These are phyloP conservation scores for Julus scandinavius DNA, from an alignment of 2,888 invertebrate species.

Conservation along the genomic window DNA sequence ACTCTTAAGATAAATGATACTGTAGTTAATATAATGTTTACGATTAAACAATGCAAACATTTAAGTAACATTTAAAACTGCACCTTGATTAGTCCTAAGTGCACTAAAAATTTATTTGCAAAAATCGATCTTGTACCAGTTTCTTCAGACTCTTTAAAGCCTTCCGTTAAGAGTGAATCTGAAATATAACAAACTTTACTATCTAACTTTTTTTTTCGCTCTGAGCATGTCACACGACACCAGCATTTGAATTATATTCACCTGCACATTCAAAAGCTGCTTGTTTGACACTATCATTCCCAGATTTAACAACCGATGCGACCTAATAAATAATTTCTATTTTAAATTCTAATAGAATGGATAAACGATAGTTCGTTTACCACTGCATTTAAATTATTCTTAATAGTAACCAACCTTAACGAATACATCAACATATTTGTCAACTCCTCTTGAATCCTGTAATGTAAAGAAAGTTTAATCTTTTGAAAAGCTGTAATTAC, in stretches of 20 bases:
- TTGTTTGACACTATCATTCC: conserved; percentile 16
- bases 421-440: conserved; percentile 52
- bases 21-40: conserved; percentile 47
- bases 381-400: not conserved
- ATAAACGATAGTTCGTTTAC: not conserved
- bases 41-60: not conserved
- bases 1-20: conserved; percentile 65
- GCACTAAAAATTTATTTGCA: conserved; percentile 75
- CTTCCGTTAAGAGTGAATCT: conserved; percentile 69
- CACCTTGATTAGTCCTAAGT: conserved; percentile 79
- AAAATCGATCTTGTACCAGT: conserved; percentile 70
- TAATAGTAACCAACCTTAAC: conserved; percentile 14
- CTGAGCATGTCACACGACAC: not conserved
- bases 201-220: not conserved
- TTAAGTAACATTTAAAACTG: conserved; percentile 54
- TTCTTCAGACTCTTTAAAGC: conserved; percentile 70
- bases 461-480: not conserved
- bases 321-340: conserved; percentile 47
- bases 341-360: not conserved
- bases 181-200: not conserved
- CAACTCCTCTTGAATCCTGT: conserved; percentile 51
- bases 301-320: conserved; percentile 42
- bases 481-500: not conserved
- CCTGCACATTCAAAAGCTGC: conserved; percentile 56
- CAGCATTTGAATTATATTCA: conserved; percentile 17